These are phyloP conservation scores for Lycocerus yunnanus DNA, from an alignment of 2,888 invertebrate genomes.

Conservation along the genomic window DNA sequence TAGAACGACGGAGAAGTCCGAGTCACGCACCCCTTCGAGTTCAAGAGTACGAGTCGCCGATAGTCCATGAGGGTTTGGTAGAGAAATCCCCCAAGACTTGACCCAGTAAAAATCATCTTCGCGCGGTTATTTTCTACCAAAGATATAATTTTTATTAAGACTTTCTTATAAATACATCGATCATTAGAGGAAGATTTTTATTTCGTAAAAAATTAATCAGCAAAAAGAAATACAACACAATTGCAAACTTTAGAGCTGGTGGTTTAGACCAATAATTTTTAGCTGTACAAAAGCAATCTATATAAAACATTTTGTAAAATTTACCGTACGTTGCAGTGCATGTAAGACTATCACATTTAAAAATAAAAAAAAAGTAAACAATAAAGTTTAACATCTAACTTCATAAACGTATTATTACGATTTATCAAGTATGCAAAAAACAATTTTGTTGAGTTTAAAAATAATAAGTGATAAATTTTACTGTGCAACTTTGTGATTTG, in stretches of 20 bases:
- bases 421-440: constrained; percentile 32
- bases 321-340: neutral
- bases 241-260: neutral
- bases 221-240: constrained; percentile 25
- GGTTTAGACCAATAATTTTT: neutral
- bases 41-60: constrained; percentile 30
- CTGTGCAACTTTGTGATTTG: constrained; percentile 45
- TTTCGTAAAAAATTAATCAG: constrained; percentile 17
- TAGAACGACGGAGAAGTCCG: constrained; percentile 43
- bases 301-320: neutral
- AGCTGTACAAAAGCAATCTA: neutral
- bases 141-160: constrained; percentile 46
- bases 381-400: neutral
- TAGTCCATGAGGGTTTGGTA: constrained; percentile 39
- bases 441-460: constrained; percentile 30
- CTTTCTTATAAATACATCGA: constrained; percentile 24
- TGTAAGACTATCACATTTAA: neutral
- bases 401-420: neutral
- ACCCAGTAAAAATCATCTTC: constrained; percentile 49
- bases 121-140: constrained; percentile 46
- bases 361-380: neutral
- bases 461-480: constrained; percentile 33
- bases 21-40: constrained; percentile 40
- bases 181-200: constrained; percentile 37
- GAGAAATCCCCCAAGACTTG: constrained; percentile 41